These are phyloP conservation scores for Corythaeola cristata DNA, from an alignment of 2,113 vertebrate genomes.

Conservation along the genomic window DNA sequence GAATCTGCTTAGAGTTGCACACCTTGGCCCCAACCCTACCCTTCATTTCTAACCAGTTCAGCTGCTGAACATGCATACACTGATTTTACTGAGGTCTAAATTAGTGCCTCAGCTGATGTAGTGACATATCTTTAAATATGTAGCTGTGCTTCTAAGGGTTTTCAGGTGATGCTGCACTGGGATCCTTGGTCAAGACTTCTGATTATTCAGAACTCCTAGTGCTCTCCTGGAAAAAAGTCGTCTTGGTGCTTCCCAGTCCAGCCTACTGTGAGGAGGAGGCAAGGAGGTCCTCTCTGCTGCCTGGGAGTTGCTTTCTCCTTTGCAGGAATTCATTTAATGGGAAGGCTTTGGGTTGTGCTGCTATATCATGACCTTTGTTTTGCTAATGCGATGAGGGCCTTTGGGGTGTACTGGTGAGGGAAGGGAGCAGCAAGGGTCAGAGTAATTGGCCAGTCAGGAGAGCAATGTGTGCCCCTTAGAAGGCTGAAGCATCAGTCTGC, in stretches of 20 bases:
- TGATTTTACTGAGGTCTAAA: background rate
- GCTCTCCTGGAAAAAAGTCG: background rate
- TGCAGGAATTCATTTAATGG: background rate
- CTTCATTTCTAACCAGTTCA: background rate
- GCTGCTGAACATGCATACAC: accelerated
- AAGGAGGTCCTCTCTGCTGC: background rate
- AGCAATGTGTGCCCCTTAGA: accelerated
- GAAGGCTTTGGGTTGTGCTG: background rate
- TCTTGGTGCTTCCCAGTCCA: background rate
- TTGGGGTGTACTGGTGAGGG: background rate
- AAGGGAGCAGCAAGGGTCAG: background rate
- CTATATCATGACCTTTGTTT: background rate
- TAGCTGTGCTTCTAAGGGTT: background rate
- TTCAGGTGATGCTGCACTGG: background rate
- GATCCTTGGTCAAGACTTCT: background rate
- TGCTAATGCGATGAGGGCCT: background rate
- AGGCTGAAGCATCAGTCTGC: background rate
- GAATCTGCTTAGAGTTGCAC: background rate
- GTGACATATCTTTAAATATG: background rate
- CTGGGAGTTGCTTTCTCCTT: background rate
- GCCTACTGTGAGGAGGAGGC: background rate
- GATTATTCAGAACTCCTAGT: background rate
- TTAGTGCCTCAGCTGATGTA: background rate
- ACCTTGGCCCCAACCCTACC: background rate
- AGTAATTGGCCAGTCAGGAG: background rate